Base-by-base conservation (phyloP, 2,888 invertebrate genomes). In the Beris morrisii region DNA sequence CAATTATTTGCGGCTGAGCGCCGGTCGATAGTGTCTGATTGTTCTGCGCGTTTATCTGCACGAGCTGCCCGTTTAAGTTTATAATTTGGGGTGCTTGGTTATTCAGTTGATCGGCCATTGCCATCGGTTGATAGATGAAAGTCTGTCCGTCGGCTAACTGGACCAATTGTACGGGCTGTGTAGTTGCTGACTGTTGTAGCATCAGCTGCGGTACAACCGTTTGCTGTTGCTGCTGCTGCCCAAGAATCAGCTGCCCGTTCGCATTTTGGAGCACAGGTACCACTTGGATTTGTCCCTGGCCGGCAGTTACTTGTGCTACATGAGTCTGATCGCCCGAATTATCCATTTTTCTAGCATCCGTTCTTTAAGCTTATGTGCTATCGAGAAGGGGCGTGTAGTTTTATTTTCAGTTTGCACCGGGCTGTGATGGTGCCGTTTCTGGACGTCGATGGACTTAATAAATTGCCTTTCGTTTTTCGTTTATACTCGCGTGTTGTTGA, bases 111-210 rank as follows among this genome's bases (percentile, higher is more conserved):
- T 83, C 82, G 69, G 87, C 86, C 15, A 87, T 76, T 53, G 86
- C 81, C 43, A 87, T 84, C 0, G 93, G 92, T 77, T 96, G 95
- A 69, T 79, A 79, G 78, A 94, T 94, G 73, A 92, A 91, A 0
- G 95, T 94, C 80, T 96, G 96, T 1, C 97, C 97, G 79, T 95
- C 95, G 0, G 93, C 86, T 0, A 95, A 91, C 78, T 95, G 96
- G 44, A 96, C 88, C 50, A 96, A 83, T 79, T 95, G 95, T 46
- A 92, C 87, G 2, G 79, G 75, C 50, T 75, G 76, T 0, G 78
- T 70, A 15, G 68, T 52, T 56, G 76, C 77, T 1, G 77, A 74
- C 48, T 74, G 75, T 69, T 80, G 80, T 30, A 80, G 70, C 78
- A 80, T 80, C 31, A 80, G 76, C 45, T 80, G 68, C 3, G 79